phyloP scores from a whole-genome alignment of 2,888 invertebrate species.

The Tetanocera ferruginea region DNA sequence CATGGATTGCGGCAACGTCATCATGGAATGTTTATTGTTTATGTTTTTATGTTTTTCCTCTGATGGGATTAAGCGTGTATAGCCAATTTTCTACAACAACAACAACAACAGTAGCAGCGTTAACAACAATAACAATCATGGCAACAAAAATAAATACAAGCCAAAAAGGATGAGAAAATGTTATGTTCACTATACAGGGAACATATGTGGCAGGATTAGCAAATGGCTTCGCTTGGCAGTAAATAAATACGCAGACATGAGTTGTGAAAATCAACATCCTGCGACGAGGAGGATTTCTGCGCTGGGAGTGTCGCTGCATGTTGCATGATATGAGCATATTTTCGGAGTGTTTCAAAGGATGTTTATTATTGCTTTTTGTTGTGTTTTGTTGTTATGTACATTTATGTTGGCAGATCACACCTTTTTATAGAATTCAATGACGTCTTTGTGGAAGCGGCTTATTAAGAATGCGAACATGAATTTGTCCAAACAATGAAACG shows the following conservation, averaged over 20 bases:
- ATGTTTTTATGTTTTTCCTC: constrained; percentile 12
- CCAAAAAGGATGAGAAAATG: not conserved
- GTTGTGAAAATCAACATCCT: constrained; percentile 38
- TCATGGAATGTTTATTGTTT: constrained; percentile 7
- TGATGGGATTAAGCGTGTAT: constrained; percentile 17
- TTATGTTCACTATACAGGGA: not conserved
- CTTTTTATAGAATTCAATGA: constrained; percentile 6
- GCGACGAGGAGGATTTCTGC: constrained; percentile 32
- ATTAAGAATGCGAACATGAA: not conserved
- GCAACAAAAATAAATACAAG: constrained; percentile 12
- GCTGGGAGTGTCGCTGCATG: not conserved
- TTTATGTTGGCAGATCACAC: constrained; percentile 11
- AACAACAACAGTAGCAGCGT: not conserved
- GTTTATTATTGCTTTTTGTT: constrained; percentile 14
- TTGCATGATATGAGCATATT: not conserved
- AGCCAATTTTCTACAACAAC: constrained; percentile 22
- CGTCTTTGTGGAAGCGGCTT: not conserved
- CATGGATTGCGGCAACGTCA: not conserved
- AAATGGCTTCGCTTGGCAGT: constrained; percentile 2
- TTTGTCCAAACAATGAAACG: not conserved
- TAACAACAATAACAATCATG: not conserved
- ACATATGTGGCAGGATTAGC: constrained; percentile 24
- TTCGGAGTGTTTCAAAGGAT: not conserved
- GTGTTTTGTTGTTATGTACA: not conserved
- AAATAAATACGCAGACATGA: constrained; percentile 40